Conservation (phyloP, 2,888 invertebrate species). For the Dynastes tityus region DNA sequence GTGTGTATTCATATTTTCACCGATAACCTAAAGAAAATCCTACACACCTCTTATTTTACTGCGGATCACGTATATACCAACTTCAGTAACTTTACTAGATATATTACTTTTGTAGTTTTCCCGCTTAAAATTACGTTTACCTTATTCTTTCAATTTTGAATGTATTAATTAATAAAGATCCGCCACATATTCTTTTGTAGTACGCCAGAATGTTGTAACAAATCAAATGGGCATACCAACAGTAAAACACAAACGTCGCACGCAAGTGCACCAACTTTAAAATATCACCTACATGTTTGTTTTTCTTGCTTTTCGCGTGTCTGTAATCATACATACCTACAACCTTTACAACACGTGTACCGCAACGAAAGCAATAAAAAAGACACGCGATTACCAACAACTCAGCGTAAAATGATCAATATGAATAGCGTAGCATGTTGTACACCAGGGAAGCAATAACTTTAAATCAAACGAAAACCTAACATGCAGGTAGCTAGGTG, state of each 20-base stretch:
- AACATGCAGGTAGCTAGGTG: background rate
- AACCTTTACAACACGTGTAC: background rate
- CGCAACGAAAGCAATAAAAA: background rate
- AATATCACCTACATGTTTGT: background rate
- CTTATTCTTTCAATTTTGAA: too few species aligned
- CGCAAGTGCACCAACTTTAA: background rate
- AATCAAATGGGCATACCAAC: background rate
- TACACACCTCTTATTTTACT: too few species aligned
- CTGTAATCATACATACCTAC: background rate
- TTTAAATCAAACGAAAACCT: background rate
- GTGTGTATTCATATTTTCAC: too few species aligned
- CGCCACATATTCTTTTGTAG: background rate
- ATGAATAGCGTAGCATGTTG: background rate
- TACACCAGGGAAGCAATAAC: conserved; percentile 2
- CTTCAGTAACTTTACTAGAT: too few species aligned
- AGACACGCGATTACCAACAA: background rate
- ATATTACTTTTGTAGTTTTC: too few species aligned
- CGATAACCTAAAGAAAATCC: too few species aligned
- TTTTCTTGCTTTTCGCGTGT: background rate
- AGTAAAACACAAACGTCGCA: background rate
- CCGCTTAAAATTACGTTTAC: too few species aligned
- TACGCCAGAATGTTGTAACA: background rate
- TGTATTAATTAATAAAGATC: too few species aligned
- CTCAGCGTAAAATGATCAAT: background rate
- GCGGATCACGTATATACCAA: too few species aligned